Evolutionary conservation across 2,113 vertebrate species (phyloP).

Genomic region (Cygnus buccinator): DNA sequence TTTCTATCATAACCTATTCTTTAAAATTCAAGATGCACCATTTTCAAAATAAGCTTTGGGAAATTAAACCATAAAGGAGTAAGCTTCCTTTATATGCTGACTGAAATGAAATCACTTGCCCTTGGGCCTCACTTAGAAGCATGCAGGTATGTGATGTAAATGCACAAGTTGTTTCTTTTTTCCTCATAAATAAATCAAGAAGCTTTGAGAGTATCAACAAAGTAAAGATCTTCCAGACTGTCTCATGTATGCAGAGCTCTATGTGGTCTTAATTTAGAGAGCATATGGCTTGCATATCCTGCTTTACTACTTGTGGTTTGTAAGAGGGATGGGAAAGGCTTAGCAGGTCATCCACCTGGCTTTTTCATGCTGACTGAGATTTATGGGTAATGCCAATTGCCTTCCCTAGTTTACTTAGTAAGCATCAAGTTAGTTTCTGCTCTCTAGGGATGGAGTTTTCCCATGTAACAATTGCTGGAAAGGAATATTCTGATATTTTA

Average conservation of each 20-base stretch:
- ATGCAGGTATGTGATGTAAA: background rate
- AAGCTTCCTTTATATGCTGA: background rate
- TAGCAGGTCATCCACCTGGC: background rate
- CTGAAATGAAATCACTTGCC: constrained; percentile 5
- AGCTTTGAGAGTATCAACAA: background rate
- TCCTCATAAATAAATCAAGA: constrained; percentile 14
- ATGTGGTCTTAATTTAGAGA: background rate
- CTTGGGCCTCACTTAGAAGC: constrained; percentile 13
- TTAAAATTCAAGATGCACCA: background rate
- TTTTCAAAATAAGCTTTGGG: constrained; percentile 1
- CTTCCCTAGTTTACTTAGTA: background rate
- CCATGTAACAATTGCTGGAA: background rate
- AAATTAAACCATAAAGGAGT: background rate
- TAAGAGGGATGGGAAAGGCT: background rate
- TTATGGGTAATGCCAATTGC: background rate
- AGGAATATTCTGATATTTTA: background rate
- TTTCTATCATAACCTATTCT: background rate
- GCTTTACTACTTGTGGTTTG: background rate
- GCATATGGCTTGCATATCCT: background rate
- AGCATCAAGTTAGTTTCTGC: background rate
- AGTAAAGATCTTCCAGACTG: background rate
- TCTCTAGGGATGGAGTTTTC: background rate
- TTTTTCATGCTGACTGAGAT: background rate
- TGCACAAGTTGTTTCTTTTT: background rate
- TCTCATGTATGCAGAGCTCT: background rate